phyloP scores from a whole-genome alignment of 2,113 vertebrate species.

The Limnothrissa miodon region DNA sequence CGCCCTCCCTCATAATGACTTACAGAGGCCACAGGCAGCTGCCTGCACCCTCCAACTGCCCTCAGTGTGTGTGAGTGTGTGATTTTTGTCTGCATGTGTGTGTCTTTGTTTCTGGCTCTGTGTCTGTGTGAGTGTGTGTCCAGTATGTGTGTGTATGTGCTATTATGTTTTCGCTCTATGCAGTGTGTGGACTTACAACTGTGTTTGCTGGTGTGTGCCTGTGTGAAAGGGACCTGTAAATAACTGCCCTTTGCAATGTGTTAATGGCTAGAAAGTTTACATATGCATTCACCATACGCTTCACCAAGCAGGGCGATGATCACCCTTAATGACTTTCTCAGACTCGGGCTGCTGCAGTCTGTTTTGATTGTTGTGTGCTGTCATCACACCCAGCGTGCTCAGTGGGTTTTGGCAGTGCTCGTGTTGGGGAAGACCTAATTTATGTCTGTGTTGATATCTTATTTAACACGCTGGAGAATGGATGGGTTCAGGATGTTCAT shows the following conservation, averaged over 20 bases:
- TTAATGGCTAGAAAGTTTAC: background rate
- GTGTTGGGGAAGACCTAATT: background rate
- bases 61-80: background rate
- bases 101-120: background rate
- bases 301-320: background rate
- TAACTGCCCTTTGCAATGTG: background rate
- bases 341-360: background rate
- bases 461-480: background rate
- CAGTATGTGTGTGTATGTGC: background rate
- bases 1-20: slow-evolving; percentile 42
- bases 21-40: slow-evolving; percentile 41
- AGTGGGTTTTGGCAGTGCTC: background rate
- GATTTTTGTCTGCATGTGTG: background rate
- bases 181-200: background rate
- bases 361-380: background rate
- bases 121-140: background rate
- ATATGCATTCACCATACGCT: background rate
- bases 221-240: background rate
- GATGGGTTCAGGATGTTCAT: background rate
- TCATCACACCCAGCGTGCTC: background rate
- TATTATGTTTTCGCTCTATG: background rate
- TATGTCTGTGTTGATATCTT: slow-evolving; percentile 11
- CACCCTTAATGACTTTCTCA: background rate
- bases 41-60: slow-evolving; percentile 18
- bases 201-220: background rate